Evolutionary conservation across 2,888 invertebrate species (phyloP), one percentile per base, ranked within the genome.

Genomic region (Malachius bipustulatus): DNA sequence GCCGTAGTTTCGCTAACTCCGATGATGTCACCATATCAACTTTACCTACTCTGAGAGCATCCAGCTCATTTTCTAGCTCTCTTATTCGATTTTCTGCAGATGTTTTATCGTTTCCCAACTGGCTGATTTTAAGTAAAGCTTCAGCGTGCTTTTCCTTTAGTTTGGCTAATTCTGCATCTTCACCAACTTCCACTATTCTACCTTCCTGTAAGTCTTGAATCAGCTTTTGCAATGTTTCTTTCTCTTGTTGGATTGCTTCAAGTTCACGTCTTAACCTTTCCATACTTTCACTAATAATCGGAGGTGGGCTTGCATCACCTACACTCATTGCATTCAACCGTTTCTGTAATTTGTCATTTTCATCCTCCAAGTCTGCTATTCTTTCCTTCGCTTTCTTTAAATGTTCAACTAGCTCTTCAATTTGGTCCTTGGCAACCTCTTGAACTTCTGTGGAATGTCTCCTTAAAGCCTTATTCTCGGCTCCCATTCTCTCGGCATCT

Each of bases 391-490:
- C 43, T 38, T 43, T 42, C 35, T 51, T 50, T 34, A 60, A 30
- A 27, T 54, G 50, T 3, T 49, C 49, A 4, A 51, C 45, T 10
- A 59, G 42, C 30, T 58, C 56, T 34, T 53, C 47, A 19, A 61
- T 55, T 47, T 60, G 55, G 14, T 52, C 50, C 44, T 57, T 59
- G 6, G 60, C 59, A 3, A 54, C 47, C 16, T 55, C 50, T 43
- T 62, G 59, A 3, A 60, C 51, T 35, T 61, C 58, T 3, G 41
- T 39, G 0, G 57, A 57, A 37, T 56, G 52, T 30, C 48, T 48
- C 6, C 54, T 47, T 24, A 62, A 38, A n/a, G 55, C 49, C n/a
- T 40, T 41, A 39, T 60, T 61, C 43, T 62, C 62, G 4, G 43
- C 44, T 4, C 13, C 19, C 10, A 44, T 10, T 36, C 41, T 44